Evolutionary conservation across 1,140 invertebrate species (phyloP), one percentile per base, ranked within the genome.

Genomic region (Aleiodes sp.): DNA sequence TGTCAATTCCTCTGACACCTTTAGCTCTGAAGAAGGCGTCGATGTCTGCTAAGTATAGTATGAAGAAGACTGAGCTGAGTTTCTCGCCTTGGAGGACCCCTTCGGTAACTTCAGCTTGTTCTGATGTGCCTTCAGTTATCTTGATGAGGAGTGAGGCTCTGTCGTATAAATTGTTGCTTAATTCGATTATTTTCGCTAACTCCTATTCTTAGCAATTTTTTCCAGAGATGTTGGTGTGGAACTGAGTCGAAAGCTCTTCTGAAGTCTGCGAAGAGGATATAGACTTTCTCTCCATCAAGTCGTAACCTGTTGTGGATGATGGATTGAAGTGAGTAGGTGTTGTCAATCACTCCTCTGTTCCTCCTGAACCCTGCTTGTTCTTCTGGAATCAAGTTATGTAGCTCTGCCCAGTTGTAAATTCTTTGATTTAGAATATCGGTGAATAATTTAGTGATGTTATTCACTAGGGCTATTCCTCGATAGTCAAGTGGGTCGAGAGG

Each of bases 351-450:
- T 39, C 70, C 67, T 35, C 76, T 43, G 1, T 52, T 24, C 29
- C 71, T 74, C n/a, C 76, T 16, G 37, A 79, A 80, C 6, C 75
- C 78, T 4, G 72, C 73, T 70, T 80, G 78, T 3, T 33, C 37
- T 62, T 80, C 76, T 1, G 73, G 74, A 0, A 79, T 26, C 1
- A 71, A 69, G 1, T 70, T 64, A 2, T 70, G 62, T 8, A 31
- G 7, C 21, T 74, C 73, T 1, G 65, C 65, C 73, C 75, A 78
- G 1, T 21, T 24, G 1, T 31, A 28, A n/a, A 80, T n/a, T 35
- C 77, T 69, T 7, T 70, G 59, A 3, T 64, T 35, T 19, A 80
- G 24, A 8, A 80, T 52, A 4, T 35, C 35, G 3, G 71, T 71
- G 28, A 78, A 78, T 2, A 78, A 19, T 71, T 80, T 79, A 2